A percentile compares a stretch with the other conserved stretches of the same genome.
phyloP scores from a whole-genome alignment of 23 tunicate species.

The Diplosoma virens region DNA sequence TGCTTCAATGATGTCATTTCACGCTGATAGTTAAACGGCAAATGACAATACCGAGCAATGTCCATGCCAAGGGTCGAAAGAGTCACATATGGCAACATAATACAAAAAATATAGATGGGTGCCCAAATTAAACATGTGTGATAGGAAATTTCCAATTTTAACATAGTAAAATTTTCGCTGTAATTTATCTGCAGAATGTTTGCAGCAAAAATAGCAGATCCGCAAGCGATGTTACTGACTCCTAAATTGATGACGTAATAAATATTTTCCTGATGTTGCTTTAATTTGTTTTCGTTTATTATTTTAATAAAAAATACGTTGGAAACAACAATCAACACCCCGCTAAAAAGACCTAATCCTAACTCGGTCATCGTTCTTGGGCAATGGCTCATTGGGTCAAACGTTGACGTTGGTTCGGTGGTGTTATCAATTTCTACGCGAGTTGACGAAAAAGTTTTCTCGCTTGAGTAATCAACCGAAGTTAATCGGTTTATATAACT shows the following conservation, averaged over 20 bases:
- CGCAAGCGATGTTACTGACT: slow-evolving; percentile 60
- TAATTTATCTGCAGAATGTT: slow-evolving; percentile 13
- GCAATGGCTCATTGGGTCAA: slow-evolving; percentile 36
- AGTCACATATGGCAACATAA: slow-evolving; percentile 74
- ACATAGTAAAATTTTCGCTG: too few species aligned
- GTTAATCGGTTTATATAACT: too few species aligned
- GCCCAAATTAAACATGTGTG: slow-evolving; percentile 30
- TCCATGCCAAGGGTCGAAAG: slow-evolving; percentile 60
- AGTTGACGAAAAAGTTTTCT: too few species aligned
- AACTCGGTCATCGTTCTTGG: slow-evolving; percentile 27
- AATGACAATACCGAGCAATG: slow-evolving; percentile 72
- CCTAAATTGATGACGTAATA: slow-evolving; percentile 62
- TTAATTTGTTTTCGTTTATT: not conserved
- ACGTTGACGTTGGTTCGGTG: too few species aligned
- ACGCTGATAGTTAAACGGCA: slow-evolving; percentile 62
- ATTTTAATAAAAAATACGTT: slow-evolving; percentile 43
- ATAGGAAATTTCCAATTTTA: not conserved
- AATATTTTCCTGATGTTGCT: slow-evolving; percentile 53
- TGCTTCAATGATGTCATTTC: slow-evolving; percentile 37
- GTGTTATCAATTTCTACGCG: too few species aligned
- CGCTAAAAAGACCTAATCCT: slow-evolving; percentile 18
- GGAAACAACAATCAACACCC: slow-evolving; percentile 30
- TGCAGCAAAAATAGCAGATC: slow-evolving; percentile 37
- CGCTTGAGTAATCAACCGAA: too few species aligned
- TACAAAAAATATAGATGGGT: slow-evolving; percentile 36